Evolutionary conservation across 2,888 invertebrate species (phyloP).

Genomic region (Physocephala rufipes): DNA sequence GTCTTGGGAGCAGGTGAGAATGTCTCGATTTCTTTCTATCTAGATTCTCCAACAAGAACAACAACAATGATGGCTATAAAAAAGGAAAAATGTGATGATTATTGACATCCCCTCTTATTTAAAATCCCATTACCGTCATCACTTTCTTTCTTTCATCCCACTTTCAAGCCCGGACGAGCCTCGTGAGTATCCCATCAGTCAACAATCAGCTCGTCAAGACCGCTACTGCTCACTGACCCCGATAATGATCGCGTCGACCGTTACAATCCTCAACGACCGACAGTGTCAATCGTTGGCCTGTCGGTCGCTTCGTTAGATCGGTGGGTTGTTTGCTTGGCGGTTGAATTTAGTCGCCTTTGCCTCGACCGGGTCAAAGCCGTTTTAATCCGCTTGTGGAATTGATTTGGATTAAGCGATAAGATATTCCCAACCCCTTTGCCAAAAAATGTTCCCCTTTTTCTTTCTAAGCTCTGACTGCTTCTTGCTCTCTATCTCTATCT

Average conservation of each 20-base stretch:
- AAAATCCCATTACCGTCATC: background rate
- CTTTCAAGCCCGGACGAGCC: too few relatives aligned
- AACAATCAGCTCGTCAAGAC: background rate
- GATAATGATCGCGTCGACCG: background rate
- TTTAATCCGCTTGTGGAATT: constrained; percentile 33
- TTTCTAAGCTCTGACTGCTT: background rate
- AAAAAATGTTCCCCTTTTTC: background rate
- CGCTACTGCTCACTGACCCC: background rate
- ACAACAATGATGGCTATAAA: background rate
- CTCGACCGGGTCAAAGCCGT: constrained; percentile 9
- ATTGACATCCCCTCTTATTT: background rate
- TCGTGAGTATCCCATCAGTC: background rate
- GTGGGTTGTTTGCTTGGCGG: background rate
- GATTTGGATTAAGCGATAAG: constrained; percentile 24
- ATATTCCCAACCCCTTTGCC: background rate
- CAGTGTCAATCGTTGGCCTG: background rate
- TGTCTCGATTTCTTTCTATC: background rate
- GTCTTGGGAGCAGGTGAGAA: background rate
- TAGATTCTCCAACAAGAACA: background rate
- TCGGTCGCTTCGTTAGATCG: background rate
- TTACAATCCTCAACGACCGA: background rate
- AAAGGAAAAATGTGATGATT: background rate
- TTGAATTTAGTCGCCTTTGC: background rate
- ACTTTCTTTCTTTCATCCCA: too few relatives aligned
- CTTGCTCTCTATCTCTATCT: background rate